Evolutionary conservation across 2,113 vertebrate genomes (phyloP).

Genomic region (Silurus asotus): DNA sequence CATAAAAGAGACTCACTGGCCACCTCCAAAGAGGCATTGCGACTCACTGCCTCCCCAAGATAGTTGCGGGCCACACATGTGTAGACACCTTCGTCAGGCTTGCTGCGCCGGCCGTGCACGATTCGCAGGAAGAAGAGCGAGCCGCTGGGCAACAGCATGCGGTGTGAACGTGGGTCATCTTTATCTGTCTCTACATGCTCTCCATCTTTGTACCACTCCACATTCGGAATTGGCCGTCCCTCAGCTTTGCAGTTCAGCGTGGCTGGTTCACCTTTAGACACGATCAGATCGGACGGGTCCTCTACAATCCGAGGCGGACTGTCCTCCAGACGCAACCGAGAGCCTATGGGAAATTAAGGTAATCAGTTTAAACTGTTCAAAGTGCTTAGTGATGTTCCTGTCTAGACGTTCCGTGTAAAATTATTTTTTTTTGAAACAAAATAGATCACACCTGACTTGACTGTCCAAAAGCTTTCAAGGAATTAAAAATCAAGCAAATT

Average conservation of each 20-base stretch:
- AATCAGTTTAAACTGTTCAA: constrained; percentile 29
- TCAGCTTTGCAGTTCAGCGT: constrained; percentile 78
- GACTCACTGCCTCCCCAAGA: constrained; percentile 91
- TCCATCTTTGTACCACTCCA: constrained; percentile 94
- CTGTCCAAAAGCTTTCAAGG: background rate
- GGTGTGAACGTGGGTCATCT: constrained; percentile 92
- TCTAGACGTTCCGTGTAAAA: constrained; percentile 7
- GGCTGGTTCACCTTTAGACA: constrained; percentile 76
- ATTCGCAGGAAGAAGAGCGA: constrained; percentile 97
- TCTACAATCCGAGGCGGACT: constrained; percentile 78
- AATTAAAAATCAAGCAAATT: constrained; percentile 17
- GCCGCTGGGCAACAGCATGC: constrained; percentile 95
- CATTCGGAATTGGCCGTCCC: constrained; percentile 65
- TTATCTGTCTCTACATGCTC: constrained; percentile 92
- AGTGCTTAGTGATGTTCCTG: constrained; percentile 1
- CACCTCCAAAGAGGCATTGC: constrained; percentile 93
- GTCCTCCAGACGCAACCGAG: constrained; percentile 77
- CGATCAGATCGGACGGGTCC: constrained; percentile 73
- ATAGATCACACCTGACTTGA: no score
- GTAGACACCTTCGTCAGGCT: constrained; percentile 91
- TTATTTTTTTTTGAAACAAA: background rate
- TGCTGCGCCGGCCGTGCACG: constrained; percentile 93
- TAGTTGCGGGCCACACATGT: constrained; percentile 94
- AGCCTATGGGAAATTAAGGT: constrained; percentile 60
- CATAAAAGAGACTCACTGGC: constrained; percentile 80